Base-by-base conservation (phyloP, 2,888 invertebrate species). In the Pachydiplax longipennis region DNA sequence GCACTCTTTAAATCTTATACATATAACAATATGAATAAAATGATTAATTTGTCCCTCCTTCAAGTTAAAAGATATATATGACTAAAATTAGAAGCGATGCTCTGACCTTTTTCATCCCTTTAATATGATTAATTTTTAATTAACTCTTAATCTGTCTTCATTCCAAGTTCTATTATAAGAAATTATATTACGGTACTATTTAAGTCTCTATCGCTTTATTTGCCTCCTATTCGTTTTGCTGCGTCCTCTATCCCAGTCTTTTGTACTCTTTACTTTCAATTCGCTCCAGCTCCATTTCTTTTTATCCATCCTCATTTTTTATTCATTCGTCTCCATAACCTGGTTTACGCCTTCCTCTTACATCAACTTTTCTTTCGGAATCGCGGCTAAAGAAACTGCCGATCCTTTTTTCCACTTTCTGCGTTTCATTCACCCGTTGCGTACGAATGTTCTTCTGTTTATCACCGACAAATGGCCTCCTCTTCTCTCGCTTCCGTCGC, bases 401-500 rank as follows among this genome's bases (percentile, higher is more conserved):
- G 25, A 53, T 25, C 12, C 31, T 25, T 48, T n/a, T 37, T 44
- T 25, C 81, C n/a, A 40, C n/a, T 81, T 25, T 15, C 53, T 37
- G 53, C 58, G 35, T 58, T 35, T 35, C 87, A 87, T 37, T 61
- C 53, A 1, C 83, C 61, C 61, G 37, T 15, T 25, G 35, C 31
- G 37, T 35, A 25, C 58, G 65, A 87, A 87, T 40, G 87, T 37
- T 65, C 65, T 65, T 35, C 87, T 87, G 87, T 87, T 87, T 87
- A 87, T 87, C 87, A 37, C 87, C 58, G 87, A 87, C 87, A 61
- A 87, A 87, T 87, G 87, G 61, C 87, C 58, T 44, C 81, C 12
- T n/a, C 22, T 81, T 37, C 22, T 61, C 35, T 31, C 58, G 8
- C 87, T 58, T 37, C 22, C 82, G 37, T 40, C 37, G n/a, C 25